Percentiles rank a stretch among this genome's conserved stretches.
Conservation (phyloP, 2,888 invertebrate genomes). For the Latrodectus elegans region DNA sequence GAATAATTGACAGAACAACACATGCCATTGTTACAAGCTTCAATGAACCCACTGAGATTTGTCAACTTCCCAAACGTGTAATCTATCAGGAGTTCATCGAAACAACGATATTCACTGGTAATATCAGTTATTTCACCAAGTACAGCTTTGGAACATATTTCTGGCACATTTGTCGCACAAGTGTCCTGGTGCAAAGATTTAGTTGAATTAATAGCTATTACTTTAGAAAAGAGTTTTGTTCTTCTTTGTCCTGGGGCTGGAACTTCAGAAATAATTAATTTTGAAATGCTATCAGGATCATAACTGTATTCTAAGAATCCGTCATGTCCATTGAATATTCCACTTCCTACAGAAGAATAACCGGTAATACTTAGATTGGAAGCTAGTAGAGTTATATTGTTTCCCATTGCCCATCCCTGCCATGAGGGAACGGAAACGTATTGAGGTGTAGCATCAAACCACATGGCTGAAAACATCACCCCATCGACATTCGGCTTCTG, state of each 20-base stretch:
- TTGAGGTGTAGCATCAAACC: slow-evolving; percentile 89
- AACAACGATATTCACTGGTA: slow-evolving; percentile 21
- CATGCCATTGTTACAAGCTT: slow-evolving; percentile 61
- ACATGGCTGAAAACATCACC: slow-evolving; percentile 83
- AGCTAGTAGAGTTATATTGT: slow-evolving; percentile 83
- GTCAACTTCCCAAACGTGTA: slow-evolving; percentile 42
- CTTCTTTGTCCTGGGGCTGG: background rate
- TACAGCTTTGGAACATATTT: slow-evolving; percentile 16
- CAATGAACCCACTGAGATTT: slow-evolving; percentile 2
- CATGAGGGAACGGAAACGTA: slow-evolving; percentile 80
- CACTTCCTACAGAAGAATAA: slow-evolving; percentile 82
- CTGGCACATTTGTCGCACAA: slow-evolving; percentile 33
- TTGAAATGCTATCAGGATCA: slow-evolving; percentile 51
- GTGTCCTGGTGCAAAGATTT: background rate
- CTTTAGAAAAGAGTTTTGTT: background rate
- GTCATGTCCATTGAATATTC: slow-evolving; percentile 81
- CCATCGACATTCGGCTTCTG: slow-evolving; percentile 79
- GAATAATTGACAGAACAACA: slow-evolving; percentile 69
- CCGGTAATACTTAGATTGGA: slow-evolving; percentile 82
- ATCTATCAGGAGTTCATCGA: slow-evolving; percentile 18
- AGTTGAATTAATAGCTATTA: slow-evolving; percentile 9
- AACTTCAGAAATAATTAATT: slow-evolving; percentile 23
- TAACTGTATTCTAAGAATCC: slow-evolving; percentile 73
- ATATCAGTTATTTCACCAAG: background rate
- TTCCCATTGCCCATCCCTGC: slow-evolving; percentile 81